Conservation (phyloP, 2,888 invertebrate species). For the Pammene aurita region DNA sequence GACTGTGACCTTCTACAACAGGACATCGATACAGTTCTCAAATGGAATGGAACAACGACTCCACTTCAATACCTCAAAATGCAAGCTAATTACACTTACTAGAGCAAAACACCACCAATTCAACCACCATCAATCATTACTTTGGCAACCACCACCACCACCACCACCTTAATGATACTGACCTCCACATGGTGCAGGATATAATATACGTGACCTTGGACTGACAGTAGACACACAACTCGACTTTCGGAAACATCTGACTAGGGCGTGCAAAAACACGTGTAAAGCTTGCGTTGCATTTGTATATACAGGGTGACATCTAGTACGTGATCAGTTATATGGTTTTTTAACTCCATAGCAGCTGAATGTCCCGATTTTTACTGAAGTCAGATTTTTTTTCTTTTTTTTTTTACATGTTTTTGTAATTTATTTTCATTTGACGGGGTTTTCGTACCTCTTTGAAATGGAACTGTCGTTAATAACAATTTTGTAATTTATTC, state of each 20-base stretch:
- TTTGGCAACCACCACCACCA: too few species aligned
- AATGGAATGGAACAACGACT: neutral
- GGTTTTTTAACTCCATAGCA: too few species aligned
- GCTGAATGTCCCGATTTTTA: too few species aligned
- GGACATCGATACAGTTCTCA: neutral
- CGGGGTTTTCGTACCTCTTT: too few species aligned
- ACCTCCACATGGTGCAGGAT: neutral
- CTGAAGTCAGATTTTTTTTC: too few species aligned
- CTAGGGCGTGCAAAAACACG: neutral
- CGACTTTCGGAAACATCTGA: neutral
- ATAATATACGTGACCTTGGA: neutral
- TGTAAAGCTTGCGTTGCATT: neutral
- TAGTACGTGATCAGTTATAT: too few species aligned
- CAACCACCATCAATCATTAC: too few species aligned
- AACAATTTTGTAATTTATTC: too few species aligned
- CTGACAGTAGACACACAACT: neutral
- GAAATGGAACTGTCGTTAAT: too few species aligned
- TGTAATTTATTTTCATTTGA: too few species aligned
- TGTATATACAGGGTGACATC: too few species aligned
- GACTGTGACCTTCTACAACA: neutral
- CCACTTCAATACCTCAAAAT: neutral
- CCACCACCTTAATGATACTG: neutral
- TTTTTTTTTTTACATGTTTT: too few species aligned
- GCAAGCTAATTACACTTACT: neutral
- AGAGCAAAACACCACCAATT: neutral